Conservation (phyloP, 2,113 vertebrate species). For the Melanotaenia duboulayi region DNA sequence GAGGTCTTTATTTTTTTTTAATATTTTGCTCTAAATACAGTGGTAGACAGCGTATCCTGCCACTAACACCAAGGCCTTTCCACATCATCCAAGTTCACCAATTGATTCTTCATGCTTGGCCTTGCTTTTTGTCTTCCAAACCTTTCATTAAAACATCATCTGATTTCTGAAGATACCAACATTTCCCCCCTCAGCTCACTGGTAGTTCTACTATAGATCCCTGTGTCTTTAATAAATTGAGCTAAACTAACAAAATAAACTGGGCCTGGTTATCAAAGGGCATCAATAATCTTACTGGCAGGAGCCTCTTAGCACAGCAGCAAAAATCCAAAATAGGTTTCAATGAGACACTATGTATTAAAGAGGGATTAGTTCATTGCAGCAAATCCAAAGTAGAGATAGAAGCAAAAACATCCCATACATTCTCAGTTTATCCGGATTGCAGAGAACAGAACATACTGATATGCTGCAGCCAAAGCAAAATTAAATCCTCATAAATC, state of each 20-base stretch:
- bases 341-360: slow-evolving; percentile 30
- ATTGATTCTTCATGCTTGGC: slow-evolving; percentile 10
- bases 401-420: neutral
- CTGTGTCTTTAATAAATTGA: too few species aligned
- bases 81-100: slow-evolving; percentile 15
- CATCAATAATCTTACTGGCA: slow-evolving; percentile 53
- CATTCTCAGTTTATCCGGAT: slow-evolving; percentile 20
- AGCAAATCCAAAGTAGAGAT: slow-evolving; percentile 44
- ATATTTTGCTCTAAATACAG: slow-evolving; percentile 30
- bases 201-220: too few species aligned
- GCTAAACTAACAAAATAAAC: too few species aligned
- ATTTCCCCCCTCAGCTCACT: neutral
- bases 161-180: slow-evolving; percentile 14
- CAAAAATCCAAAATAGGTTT: slow-evolving; percentile 28
- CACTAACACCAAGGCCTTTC: slow-evolving; percentile 20
- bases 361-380: slow-evolving; percentile 47
- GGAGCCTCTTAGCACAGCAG: slow-evolving; percentile 30
- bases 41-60: slow-evolving; percentile 16
- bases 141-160: slow-evolving; percentile 38
- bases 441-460: slow-evolving; percentile 4
- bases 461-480: neutral
- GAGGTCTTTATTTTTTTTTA: slow-evolving; percentile 19
- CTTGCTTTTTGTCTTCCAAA: slow-evolving; percentile 9
- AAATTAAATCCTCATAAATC: slow-evolving; percentile 46
- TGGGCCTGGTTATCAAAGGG: slow-evolving; percentile 1